Evolutionary conservation across 1,140 invertebrate species (phyloP).

Genomic region (Pseudobourletiella spinata): DNA sequence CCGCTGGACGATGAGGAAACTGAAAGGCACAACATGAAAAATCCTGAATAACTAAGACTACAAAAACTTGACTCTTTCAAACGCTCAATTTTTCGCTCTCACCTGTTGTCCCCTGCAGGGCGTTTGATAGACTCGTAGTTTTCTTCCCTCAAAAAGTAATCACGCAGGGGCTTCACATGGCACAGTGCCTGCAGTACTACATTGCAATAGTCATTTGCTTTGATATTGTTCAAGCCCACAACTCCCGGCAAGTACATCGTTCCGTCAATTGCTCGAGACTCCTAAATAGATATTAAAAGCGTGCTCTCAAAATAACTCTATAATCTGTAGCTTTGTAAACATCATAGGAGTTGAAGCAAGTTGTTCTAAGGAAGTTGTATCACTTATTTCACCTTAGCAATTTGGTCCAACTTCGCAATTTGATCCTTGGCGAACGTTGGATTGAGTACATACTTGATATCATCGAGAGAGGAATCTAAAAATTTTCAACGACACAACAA

Average conservation of each 20-base stretch:
- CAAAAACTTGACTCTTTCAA: too few species aligned
- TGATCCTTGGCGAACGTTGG: slow-evolving; percentile 83
- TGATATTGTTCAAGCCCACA: slow-evolving; percentile 97
- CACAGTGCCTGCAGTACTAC: slow-evolving; percentile 93
- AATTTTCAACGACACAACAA: slow-evolving; percentile 15
- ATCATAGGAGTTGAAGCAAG: too few species aligned
- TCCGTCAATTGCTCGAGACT: slow-evolving; percentile 92
- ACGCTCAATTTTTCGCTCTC: too few species aligned
- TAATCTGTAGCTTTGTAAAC: too few species aligned
- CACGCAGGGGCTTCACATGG: slow-evolving; percentile 84
- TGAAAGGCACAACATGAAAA: too few species aligned
- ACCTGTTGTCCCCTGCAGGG: slow-evolving; percentile 80
- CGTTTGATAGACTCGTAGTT: slow-evolving; percentile 83
- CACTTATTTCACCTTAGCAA: slow-evolving; percentile 66
- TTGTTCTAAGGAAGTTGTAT: too few species aligned
- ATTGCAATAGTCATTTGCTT: slow-evolving; percentile 99
- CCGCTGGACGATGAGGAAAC: slow-evolving; percentile 81
- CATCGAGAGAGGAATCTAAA: slow-evolving; percentile 90
- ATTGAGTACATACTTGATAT: slow-evolving; percentile 98
- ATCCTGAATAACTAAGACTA: too few species aligned
- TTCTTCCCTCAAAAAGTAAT: slow-evolving; percentile 89
- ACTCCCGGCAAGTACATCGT: slow-evolving; percentile 94
- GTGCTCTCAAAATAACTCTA: not conserved
- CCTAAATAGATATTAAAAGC: slow-evolving; percentile 18
- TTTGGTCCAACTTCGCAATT: slow-evolving; percentile 69